phyloP scores from a whole-genome alignment of 2,113 vertebrate species.

The Lophura nycthemera region DNA sequence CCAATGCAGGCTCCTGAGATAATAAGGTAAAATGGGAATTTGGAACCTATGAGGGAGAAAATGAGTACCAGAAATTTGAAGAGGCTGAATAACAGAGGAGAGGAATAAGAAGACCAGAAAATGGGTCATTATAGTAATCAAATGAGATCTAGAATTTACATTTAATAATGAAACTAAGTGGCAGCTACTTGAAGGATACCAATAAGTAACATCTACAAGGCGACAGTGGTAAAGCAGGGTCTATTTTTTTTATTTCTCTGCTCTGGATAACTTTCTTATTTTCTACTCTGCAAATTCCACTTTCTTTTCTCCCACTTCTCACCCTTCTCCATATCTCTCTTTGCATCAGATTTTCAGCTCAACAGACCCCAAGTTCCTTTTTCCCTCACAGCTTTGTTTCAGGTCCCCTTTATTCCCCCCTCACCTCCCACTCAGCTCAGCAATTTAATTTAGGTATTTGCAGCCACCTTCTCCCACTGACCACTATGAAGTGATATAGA shows the following conservation, averaged over 20 bases:
- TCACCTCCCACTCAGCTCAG: background rate
- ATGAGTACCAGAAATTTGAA: conserved; percentile 20
- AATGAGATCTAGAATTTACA: conserved; percentile 18
- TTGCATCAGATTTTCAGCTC: background rate
- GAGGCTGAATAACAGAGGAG: background rate
- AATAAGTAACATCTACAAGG: background rate
- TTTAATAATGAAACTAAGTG: conserved; percentile 12
- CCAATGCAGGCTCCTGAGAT: background rate
- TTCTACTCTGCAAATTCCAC: background rate
- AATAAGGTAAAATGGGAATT: conserved; percentile 41
- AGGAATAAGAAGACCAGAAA: conserved; percentile 38
- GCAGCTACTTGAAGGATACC: background rate
- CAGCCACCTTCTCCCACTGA: background rate
- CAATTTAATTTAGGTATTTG: background rate
- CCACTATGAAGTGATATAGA: background rate
- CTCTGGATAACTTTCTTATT: background rate
- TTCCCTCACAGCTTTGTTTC: background rate
- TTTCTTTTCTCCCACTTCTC: background rate
- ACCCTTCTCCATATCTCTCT: background rate
- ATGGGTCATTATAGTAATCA: conserved; percentile 31
- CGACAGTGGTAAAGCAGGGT: background rate
- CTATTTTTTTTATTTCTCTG: background rate
- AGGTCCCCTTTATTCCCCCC: background rate
- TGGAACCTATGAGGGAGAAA: conserved; percentile 13
- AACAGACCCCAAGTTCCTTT: background rate